Conservation (phyloP, 2,888 invertebrate species). For the Chaetoderma sp. region DNA sequence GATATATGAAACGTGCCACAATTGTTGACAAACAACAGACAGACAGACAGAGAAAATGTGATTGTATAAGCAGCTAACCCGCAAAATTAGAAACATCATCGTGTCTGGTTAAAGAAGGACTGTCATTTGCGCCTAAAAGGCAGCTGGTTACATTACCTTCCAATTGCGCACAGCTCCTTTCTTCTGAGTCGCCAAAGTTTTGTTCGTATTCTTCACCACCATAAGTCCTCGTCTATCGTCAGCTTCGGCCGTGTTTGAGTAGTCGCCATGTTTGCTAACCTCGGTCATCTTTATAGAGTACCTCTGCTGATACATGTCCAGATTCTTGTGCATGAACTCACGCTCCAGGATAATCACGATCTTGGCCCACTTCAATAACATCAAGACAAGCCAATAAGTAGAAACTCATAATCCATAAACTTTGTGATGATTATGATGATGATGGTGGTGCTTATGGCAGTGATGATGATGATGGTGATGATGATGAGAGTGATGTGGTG, state of each 20-base stretch:
- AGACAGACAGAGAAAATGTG: too few relatives aligned
- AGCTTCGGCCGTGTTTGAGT: slow-evolving; percentile 73
- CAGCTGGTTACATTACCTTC: slow-evolving; percentile 80
- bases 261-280: too few relatives aligned
- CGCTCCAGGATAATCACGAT: slow-evolving; percentile 96
- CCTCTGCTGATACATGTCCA: slow-evolving; percentile 90
- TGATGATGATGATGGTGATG: too few relatives aligned
- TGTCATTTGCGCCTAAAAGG: not conserved
- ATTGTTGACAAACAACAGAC: too few relatives aligned
- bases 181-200: slow-evolving; percentile 94
- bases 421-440: not conserved
- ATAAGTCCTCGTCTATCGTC: slow-evolving; percentile 90
- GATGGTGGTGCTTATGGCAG: not conserved
- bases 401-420: slow-evolving; percentile 28
- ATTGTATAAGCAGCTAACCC: too few relatives aligned
- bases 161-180: slow-evolving; percentile 96
- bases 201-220: slow-evolving; percentile 97
- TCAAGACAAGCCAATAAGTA: slow-evolving; percentile 10
- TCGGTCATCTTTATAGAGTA: slow-evolving; percentile 94
- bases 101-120: not conserved
- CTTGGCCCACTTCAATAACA: slow-evolving; percentile 88
- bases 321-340: slow-evolving; percentile 89
- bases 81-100: not conserved
- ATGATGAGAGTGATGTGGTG: too few relatives aligned
- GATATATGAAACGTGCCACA: too few relatives aligned